Conservation (phyloP, 2,113 vertebrate genomes). For the Nothocercus nigrocapillus region DNA sequence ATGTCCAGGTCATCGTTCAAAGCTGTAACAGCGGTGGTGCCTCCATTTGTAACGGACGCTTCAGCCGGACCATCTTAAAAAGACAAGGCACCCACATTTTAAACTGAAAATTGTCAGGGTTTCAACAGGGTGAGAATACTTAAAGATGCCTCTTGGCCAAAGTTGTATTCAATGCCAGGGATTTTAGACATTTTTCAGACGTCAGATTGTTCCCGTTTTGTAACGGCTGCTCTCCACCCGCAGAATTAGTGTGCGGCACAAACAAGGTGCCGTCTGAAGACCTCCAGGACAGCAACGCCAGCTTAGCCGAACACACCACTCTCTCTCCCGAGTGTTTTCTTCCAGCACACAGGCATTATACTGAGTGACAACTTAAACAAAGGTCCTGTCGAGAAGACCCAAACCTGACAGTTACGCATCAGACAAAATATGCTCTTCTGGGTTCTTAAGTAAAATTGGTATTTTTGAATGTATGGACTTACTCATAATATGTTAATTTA, state of each 20-base stretch:
- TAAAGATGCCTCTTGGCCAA: background rate
- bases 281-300: background rate
- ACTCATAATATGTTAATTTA: background rate
- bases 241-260: background rate
- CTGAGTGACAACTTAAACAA: background rate
- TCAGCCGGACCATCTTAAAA: conserved; percentile 86
- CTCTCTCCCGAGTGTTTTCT: background rate
- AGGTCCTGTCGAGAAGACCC: background rate
- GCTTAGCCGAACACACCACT: background rate
- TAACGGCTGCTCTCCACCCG: background rate
- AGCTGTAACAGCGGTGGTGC: conserved; percentile 67
- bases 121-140: background rate
- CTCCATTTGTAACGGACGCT: conserved; percentile 79
- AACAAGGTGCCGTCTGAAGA: background rate
- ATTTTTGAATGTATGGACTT: background rate
- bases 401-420: background rate
- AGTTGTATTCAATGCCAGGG: background rate
- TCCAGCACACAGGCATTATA: background rate
- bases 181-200: background rate
- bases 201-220: background rate
- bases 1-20: conserved; percentile 92
- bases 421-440: background rate
- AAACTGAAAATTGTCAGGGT: background rate
- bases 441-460: background rate
- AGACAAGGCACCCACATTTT: background rate